phyloP scores from a whole-genome alignment of 2,888 invertebrate genomes.

The Mechanitis messenoides region DNA sequence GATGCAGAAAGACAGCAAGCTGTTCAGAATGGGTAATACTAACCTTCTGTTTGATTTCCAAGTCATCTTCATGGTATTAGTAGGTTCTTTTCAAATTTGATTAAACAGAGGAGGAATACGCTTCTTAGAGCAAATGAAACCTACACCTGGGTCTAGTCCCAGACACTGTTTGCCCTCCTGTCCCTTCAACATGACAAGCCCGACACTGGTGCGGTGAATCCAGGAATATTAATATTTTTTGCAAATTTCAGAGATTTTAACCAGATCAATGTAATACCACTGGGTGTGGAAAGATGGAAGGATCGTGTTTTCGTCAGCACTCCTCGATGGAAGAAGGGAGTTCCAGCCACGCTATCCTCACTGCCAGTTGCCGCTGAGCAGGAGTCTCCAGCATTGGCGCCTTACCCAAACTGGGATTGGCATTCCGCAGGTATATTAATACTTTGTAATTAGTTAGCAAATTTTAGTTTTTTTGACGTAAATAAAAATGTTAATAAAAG shows the following conservation, averaged over 20 bases:
- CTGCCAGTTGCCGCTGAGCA: constrained; percentile 75
- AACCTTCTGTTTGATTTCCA: neutral
- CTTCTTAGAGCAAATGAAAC: no score
- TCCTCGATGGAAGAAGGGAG: constrained; percentile 86
- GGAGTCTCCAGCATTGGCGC: constrained; percentile 78
- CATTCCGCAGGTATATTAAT: constrained; percentile 66
- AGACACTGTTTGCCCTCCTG: no score
- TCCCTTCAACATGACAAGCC: no score
- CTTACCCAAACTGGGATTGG: constrained; percentile 87
- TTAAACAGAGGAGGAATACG: no score
- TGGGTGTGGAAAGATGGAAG: constrained; percentile 83
- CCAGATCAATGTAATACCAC: constrained; percentile 83
- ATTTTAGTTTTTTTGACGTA: no score
- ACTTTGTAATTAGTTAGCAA: no score
- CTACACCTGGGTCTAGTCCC: no score
- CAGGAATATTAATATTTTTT: no score
- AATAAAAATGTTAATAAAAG: no score
- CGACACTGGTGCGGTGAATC: no score
- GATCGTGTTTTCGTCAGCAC: constrained; percentile 84
- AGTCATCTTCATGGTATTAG: no score
- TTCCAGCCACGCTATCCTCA: constrained; percentile 83
- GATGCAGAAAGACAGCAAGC: constrained; percentile 43
- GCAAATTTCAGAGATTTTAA: constrained; percentile 74
- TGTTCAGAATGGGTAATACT: constrained; percentile 48
- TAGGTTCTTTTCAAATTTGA: no score